Evolutionary conservation across 2,888 invertebrate genomes (phyloP).

Genomic region (Sepioteuthis lessoniana): DNA sequence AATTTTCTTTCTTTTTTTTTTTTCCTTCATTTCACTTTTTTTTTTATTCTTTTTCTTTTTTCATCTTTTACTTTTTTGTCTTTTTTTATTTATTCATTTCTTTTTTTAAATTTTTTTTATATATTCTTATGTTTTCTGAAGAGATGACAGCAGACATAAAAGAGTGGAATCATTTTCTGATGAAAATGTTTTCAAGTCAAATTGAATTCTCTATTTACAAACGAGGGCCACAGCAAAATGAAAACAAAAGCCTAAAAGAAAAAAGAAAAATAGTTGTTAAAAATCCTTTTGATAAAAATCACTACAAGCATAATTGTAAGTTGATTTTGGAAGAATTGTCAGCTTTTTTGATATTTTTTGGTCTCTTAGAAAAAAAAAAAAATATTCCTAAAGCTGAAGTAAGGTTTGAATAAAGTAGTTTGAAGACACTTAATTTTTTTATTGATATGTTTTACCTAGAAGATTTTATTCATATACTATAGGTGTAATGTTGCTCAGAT

Average conservation of each 20-base stretch:
- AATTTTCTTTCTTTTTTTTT: not conserved
- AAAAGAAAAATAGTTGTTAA: not conserved
- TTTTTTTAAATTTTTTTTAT: not conserved
- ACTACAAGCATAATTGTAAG: not conserved
- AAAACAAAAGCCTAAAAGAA: not conserved
- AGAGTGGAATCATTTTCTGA: not conserved
- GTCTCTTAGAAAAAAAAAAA: not conserved
- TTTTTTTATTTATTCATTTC: too few relatives aligned
- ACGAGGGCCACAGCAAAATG: not conserved
- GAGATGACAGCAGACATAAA: not conserved
- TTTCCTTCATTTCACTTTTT: not conserved
- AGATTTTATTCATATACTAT: not conserved
- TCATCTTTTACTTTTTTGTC: not conserved
- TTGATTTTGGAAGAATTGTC: not conserved
- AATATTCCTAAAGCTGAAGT: not conserved
- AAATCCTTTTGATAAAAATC: not conserved
- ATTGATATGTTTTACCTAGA: not conserved
- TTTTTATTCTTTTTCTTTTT: not conserved
- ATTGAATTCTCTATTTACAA: constrained; percentile 33
- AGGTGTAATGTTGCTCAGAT: not conserved
- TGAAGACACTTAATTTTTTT: not conserved
- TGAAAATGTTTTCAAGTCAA: constrained; percentile 8
- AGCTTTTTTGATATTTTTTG: not conserved
- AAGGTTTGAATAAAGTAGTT: not conserved
- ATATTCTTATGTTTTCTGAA: not conserved